Conservation (phyloP, 2,888 invertebrate species). For the Noctua pronuba region DNA sequence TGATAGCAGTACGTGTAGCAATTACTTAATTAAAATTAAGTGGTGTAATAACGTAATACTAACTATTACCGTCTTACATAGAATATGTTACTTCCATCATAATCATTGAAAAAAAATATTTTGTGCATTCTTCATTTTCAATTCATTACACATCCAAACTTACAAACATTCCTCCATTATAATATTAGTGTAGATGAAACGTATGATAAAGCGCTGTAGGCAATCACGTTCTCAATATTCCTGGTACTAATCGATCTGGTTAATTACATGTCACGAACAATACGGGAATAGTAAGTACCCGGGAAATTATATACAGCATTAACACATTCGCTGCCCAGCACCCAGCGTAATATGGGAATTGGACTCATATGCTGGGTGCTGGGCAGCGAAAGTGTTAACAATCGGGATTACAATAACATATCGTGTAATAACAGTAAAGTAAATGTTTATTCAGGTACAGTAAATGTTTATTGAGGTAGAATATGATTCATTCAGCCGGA, state of each 20-base stretch:
- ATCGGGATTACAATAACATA: background rate
- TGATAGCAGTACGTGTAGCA: no score
- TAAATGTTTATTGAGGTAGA: no score
- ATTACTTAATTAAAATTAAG: no score
- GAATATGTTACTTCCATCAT: background rate
- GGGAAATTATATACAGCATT: background rate
- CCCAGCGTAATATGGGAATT: no score
- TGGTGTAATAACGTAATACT: no score
- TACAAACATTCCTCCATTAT: background rate
- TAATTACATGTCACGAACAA: constrained; percentile 11
- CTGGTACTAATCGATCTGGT: background rate
- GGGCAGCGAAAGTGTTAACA: no score
- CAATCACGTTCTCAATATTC: background rate
- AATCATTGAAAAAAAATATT: background rate
- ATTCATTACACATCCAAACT: background rate
- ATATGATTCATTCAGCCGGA: background rate
- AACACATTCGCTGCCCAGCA: no score
- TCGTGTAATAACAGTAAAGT: background rate
- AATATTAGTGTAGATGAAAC: background rate
- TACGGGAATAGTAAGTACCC: background rate
- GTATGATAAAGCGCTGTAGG: background rate
- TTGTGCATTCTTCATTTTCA: background rate
- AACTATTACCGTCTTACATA: background rate
- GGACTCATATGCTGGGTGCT: no score
- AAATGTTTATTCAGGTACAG: background rate